Evolutionary conservation across 2,113 vertebrate species (phyloP), one percentile per base, ranked within the genome.

Genomic region (Seriola quinqueradiata): DNA sequence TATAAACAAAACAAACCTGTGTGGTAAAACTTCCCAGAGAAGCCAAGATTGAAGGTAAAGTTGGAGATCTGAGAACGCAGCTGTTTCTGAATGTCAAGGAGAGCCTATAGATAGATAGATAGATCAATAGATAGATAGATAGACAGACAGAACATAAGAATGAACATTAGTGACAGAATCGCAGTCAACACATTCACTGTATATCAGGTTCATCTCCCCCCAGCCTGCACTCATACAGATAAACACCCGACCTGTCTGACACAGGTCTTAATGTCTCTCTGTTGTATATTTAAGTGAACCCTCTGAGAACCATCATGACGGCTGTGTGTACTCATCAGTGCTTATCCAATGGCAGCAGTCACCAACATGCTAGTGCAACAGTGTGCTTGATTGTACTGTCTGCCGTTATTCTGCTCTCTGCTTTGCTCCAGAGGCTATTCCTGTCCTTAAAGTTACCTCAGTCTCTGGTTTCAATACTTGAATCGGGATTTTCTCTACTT

Each of bases 401-500:
- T 70, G 28, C 28, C 2, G 28, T 28, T 28, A 28, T 28, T 2
- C 28, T 28, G 28, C 28, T 28, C 40, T 21, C 14, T 9, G n/a
- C 66, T 68, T 58, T 59, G 25, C 61, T 82, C 79, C 46, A 19
- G 46, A 57, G 36, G 60, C 55, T 52, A 55, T 42, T 60, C 19
- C 68, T 46, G 36, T 70, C 79, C 76, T 77, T 68, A 89, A 75
- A 73, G 59, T 73, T 79, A 78, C 78, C 67, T 67, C 78, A 58
- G 44, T 76, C 73, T 66, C 67, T 65, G 67, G 73, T 92, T 86
- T 73, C 86, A 80, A 78, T 84, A 70, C 80, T 87, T 79, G 92
- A 96, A 95, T 95, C 91, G 94, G 95, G 95, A 95, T 88, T 92
- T 92, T 95, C 94, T 95, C 93, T 94, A 85, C 81, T 90, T 95